Evolutionary conservation across 2,888 invertebrate species (phyloP), one percentile per base, ranked within the genome.

Genomic region (Mactromeris polynyma): DNA sequence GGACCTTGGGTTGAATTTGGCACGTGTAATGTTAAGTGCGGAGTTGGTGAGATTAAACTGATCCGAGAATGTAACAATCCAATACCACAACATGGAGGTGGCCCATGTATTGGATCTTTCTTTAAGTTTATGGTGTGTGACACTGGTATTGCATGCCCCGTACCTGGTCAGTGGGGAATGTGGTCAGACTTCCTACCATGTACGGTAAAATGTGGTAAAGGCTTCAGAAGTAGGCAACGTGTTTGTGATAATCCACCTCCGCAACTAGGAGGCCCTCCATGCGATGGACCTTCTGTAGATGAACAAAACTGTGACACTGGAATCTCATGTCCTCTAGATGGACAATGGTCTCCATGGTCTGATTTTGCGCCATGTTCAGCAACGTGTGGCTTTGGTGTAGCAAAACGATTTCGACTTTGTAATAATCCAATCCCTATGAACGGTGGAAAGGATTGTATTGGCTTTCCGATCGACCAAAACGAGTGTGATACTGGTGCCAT

Each of bases 211-310:
- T 91, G 91, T 64, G 89, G 89, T 46, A 54, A 17, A 33, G 91
- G 91, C 7, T 36, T 83, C 36, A 84, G 80, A 19, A 81, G 33
- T 11, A 77, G 92, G 31, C 51, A 21, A 4, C 73, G 92, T 46
- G 42, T 58, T 17, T 92, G 92, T 40, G 81, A 89, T 14, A 90
- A 89, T 36, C 92, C 92, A 11, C 46, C 83, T 6, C 92, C 92
- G 6, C 77, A 82, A 26, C 81, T 81, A 46, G 86, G 89, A 46
- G 93, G 93, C 0, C 36, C 64, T 19, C 38, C 38, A 19, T 93
- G 93, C 58, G 64, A 78, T 19, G 93, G 93, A 19, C 78, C 81
- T 19, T 64, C 46, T 14, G 42, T 54, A 26, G 89, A 91, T 40
- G 79, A 84, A 51, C 42, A 36, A 17, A 58, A 81, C 9, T 93